Base-by-base conservation (phyloP, 2,113 vertebrate genomes). In the Tichodroma muraria region DNA sequence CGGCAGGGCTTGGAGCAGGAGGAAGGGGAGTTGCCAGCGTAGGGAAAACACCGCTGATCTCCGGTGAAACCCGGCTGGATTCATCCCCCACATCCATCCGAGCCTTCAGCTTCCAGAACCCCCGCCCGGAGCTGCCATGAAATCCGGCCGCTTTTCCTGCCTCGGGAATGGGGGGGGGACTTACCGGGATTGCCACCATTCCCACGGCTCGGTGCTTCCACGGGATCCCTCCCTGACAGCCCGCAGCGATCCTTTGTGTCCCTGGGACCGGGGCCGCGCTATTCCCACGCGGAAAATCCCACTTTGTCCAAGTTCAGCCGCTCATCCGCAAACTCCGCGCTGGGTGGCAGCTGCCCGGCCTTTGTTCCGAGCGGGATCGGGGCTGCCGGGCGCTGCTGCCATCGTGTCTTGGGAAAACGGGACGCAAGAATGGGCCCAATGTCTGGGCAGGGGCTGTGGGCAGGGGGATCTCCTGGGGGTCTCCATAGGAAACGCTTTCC, bases 401-500 rank as follows among this genome's bases (percentile, higher is more conserved):
- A 49, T 95, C 93, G 57, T 14, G 97, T 72, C 96, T 92, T 83
- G 96, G 97, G 84, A 94, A 91, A 95, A 80, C 66, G 86, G 94
- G 94, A 92, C 81, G 27, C 91, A n/a, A 95, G 95, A 96, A 96
- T 71, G 96, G 97, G 89, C 97, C 96, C 95, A 53, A 84, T 80
- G 89, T 88, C 96, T 83, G 77, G 89, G 95, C 93, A 93, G 95
- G 90, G 96, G 80, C 93, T 81, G 85, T 87, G 95, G 88, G 95
- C 91, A 65, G 71, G 95, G 95, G 96, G 80, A 93, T 85, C 94
- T 50, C 94, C 82, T 85, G 97, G 96, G 97, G 97, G 97, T 97
- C 97, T 97, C 95, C 76, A 53, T 94, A 93, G 97, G 97, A 97
- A 97, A 79, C 90, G 97, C 82, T 97, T 96, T 81, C 97, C 96